Percentiles rank a stretch among this genome's conserved stretches.
Conservation (phyloP, 2,113 vertebrate genomes). For the Heliornis fulica region DNA sequence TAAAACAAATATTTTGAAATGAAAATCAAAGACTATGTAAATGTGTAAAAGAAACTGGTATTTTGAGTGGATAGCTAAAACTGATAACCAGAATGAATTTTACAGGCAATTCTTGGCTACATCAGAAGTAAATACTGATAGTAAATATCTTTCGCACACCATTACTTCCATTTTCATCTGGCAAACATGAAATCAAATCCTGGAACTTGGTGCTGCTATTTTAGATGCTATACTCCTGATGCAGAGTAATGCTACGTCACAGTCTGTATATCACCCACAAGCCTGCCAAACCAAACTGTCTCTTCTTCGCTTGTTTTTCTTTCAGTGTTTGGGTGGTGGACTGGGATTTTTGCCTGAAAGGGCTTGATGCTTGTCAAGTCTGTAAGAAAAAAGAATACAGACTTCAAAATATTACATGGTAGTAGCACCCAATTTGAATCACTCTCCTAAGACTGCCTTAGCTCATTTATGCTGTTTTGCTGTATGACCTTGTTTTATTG, state of each 20-base stretch:
- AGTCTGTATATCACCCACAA: background rate
- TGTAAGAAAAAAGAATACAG: background rate
- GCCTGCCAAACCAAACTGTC: background rate
- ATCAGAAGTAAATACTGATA: no score
- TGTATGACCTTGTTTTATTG: background rate
- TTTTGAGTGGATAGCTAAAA: background rate
- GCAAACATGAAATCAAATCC: background rate
- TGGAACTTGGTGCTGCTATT: background rate
- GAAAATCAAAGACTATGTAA: background rate
- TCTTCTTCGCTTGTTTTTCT: background rate
- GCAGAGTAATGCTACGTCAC: background rate
- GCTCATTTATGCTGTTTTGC: background rate
- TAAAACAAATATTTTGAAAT: background rate
- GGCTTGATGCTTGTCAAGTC: background rate
- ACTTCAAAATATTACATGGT: background rate
- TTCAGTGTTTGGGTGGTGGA: background rate
- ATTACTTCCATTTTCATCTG: background rate
- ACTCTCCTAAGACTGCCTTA: background rate
- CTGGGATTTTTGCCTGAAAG: background rate
- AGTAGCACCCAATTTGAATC: background rate
- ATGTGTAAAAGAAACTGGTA: background rate
- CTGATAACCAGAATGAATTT: background rate
- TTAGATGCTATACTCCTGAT: background rate
- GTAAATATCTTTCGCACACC: background rate
- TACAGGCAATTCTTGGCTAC: background rate